phyloP scores from a whole-genome alignment of 1,140 invertebrate species.

The Phthorimaea operculella region DNA sequence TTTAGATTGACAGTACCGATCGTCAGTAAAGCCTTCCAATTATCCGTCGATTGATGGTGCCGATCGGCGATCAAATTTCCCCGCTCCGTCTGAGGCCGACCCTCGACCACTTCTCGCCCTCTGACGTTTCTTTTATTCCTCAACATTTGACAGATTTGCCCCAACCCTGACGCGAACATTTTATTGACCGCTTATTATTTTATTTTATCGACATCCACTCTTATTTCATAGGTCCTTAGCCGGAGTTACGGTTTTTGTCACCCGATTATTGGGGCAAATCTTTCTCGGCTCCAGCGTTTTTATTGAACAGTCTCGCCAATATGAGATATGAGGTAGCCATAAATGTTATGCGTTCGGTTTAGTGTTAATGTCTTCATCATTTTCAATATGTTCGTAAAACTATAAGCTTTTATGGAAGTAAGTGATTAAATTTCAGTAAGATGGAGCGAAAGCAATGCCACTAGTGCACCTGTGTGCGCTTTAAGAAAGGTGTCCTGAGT shows the following conservation, averaged over 20 bases:
- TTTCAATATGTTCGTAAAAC: too few species aligned
- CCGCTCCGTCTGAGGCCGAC: conserved; percentile 14
- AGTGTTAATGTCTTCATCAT: neutral
- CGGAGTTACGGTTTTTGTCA: conserved; percentile 53
- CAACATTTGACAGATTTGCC: conserved; percentile 58
- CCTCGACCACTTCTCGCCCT: conserved; percentile 32
- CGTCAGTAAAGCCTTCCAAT: conserved; percentile 51
- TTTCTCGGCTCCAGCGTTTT: conserved; percentile 46
- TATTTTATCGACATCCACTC: conserved; percentile 63
- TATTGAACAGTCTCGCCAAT: conserved; percentile 48
- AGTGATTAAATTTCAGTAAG: too few species aligned
- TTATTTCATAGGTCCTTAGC: conserved; percentile 60
- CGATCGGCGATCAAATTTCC: conserved; percentile 52
- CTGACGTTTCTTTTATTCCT: conserved; percentile 38
- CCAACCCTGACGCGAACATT: conserved; percentile 38
- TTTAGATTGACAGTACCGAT: neutral
- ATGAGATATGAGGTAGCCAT: conserved; percentile 39
- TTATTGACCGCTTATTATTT: conserved; percentile 66
- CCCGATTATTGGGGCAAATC: conserved; percentile 55
- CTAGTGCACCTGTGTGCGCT: neutral
- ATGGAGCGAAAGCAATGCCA: too few species aligned
- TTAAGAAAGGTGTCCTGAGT: neutral
- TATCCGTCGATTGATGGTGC: conserved; percentile 55
- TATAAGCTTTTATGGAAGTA: too few species aligned
- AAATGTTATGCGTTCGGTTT: conserved; percentile 35